A percentile compares a stretch with the other conserved stretches of the same genome.
These are phyloP conservation scores for Lota lota DNA, from an alignment of 2,113 vertebrate genomes.

Conservation along the genomic window DNA sequence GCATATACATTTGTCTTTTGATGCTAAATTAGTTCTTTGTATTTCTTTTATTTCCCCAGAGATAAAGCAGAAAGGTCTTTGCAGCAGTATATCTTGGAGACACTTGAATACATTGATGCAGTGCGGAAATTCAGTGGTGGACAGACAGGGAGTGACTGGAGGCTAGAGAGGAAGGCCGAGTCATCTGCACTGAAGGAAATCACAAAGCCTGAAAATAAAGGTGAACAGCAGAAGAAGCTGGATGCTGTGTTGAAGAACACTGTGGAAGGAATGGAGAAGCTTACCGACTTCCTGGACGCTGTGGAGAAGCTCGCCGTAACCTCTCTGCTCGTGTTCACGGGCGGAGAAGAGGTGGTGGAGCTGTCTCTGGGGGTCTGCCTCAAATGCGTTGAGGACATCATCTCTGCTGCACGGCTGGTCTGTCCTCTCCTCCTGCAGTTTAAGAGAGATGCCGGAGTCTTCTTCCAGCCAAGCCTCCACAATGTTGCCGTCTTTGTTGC, in stretches of 20 bases:
- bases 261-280: conserved; percentile 52
- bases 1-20: too few relatives aligned
- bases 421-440: conserved; percentile 62
- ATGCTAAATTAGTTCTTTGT: too few relatives aligned
- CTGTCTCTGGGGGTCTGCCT: conserved; percentile 34
- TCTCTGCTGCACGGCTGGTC: conserved; percentile 35
- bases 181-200: conserved; percentile 19
- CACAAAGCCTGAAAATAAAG: conserved; percentile 21
- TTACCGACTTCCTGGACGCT: conserved; percentile 61
- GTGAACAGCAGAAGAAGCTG: conserved; percentile 50
- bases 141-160: background rate
- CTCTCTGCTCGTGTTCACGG: conserved; percentile 59
- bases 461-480: conserved; percentile 56
- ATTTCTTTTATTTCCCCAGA: conserved; percentile 27
- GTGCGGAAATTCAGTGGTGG: conserved; percentile 33
- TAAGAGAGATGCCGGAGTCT: conserved; percentile 46
- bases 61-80: conserved; percentile 25
- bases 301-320: conserved; percentile 71
- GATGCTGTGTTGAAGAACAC: conserved; percentile 40
- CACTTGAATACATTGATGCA: conserved; percentile 29
- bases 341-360: conserved; percentile 22
- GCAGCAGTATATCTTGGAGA: conserved; percentile 29
- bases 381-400: conserved; percentile 31
- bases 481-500: conserved; percentile 58
- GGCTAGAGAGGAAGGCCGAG: background rate